Percentiles rank a stretch among this genome's conserved stretches.
These are phyloP conservation scores for Formica exsecta DNA, from an alignment of 1,140 invertebrate species.

Conservation along the genomic window DNA sequence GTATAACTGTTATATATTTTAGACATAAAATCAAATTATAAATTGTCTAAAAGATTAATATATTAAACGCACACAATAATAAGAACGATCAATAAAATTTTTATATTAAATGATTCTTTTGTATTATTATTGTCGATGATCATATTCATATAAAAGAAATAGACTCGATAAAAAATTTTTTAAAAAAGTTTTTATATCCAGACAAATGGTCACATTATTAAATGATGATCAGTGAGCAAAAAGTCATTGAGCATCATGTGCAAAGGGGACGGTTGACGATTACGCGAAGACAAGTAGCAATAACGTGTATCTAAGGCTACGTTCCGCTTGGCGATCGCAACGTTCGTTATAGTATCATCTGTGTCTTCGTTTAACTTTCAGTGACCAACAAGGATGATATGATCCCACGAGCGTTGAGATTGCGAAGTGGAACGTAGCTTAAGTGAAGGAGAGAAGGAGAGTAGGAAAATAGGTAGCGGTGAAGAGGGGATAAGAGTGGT, in stretches of 20 bases:
- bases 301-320: neutral
- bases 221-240: neutral
- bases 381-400: no score
- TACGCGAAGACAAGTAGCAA: conserved; percentile 5
- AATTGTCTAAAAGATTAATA: no score
- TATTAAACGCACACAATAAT: neutral
- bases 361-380: no score
- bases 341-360: no score
- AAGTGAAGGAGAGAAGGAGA: conserved; percentile 7
- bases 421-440: no score
- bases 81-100: neutral
- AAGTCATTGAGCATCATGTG: neutral
- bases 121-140: neutral
- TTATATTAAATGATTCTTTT: neutral
- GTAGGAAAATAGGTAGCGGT: neutral
- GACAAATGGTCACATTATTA: neutral
- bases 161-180: neutral
- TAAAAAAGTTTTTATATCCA: neutral
- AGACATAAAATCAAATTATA: no score
- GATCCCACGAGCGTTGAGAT: no score
- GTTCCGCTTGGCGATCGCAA: no score
- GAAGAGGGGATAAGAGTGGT: conserved; percentile 38
- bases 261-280: neutral
- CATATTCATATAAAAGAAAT: neutral
- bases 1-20: no score